phyloP scores from a whole-genome alignment of 2,888 invertebrate species.

The Tetramorium bicarinatum region DNA sequence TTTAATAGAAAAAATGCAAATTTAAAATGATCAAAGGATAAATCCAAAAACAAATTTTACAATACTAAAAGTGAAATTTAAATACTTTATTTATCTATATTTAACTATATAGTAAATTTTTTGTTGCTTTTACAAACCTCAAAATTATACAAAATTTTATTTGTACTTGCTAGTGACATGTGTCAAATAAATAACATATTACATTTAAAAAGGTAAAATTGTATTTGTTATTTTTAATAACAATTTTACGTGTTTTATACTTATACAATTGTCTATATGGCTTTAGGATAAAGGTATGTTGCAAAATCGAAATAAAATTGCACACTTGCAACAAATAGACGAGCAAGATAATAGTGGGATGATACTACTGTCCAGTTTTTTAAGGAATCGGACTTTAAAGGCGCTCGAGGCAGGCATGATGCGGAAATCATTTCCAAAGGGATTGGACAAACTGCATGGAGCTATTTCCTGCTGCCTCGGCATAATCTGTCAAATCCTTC shows the following conservation, averaged over 20 bases:
- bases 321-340: constrained; percentile 66
- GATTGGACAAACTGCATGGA: constrained; percentile 77
- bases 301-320: constrained; percentile 27
- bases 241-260: background rate
- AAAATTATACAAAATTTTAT: background rate
- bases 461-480: constrained; percentile 78
- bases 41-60: background rate
- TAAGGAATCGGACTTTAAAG: constrained; percentile 76
- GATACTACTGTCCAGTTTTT: constrained; percentile 66
- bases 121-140: background rate
- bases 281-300: background rate
- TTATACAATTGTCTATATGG: background rate
- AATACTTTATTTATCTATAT: background rate
- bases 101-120: background rate
- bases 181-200: background rate
- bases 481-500: background rate
- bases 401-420: constrained; percentile 81
- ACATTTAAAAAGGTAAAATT: background rate
- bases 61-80: background rate
- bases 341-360: constrained; percentile 36
- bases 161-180: background rate
- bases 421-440: constrained; percentile 77
- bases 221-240: background rate
- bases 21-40: background rate
- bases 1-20: background rate